Evolutionary conservation across 23 tunicate genomes (phyloP).

Genomic region (Halocynthia roretzi): DNA sequence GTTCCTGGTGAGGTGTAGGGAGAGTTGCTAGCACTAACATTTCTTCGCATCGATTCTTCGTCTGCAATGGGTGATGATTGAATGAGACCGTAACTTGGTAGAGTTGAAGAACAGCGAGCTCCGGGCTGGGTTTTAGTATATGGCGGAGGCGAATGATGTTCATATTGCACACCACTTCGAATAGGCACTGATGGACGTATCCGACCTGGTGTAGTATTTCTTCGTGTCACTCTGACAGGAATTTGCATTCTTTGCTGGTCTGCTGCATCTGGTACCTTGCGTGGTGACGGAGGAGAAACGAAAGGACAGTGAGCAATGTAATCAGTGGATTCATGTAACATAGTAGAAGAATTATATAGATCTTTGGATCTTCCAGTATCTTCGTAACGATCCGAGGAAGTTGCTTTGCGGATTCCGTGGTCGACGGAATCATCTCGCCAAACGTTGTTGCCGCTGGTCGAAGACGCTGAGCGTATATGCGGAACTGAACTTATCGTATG

Average conservation of each 20-base stretch:
- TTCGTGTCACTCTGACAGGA: background rate
- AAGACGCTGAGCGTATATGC: background rate
- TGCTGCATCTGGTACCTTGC: background rate
- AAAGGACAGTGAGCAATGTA: background rate
- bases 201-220: conserved; percentile 6
- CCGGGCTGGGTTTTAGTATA: background rate
- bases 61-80: background rate
- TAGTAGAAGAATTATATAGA: background rate
- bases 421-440: background rate
- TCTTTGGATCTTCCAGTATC: background rate
- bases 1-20: background rate
- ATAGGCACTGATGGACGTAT: background rate
- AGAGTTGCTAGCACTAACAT: background rate
- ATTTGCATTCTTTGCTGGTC: background rate
- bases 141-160: background rate
- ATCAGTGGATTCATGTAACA: background rate
- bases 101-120: background rate
- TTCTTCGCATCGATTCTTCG: background rate
- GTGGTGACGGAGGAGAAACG: conserved; percentile 9
- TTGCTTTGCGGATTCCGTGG: background rate
- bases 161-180: background rate
- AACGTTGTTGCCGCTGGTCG: background rate
- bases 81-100: background rate
- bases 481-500: background rate
- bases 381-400: background rate